Evolutionary conservation across 1,140 invertebrate genomes (phyloP).

Genomic region (Platyscapa corneri): DNA sequence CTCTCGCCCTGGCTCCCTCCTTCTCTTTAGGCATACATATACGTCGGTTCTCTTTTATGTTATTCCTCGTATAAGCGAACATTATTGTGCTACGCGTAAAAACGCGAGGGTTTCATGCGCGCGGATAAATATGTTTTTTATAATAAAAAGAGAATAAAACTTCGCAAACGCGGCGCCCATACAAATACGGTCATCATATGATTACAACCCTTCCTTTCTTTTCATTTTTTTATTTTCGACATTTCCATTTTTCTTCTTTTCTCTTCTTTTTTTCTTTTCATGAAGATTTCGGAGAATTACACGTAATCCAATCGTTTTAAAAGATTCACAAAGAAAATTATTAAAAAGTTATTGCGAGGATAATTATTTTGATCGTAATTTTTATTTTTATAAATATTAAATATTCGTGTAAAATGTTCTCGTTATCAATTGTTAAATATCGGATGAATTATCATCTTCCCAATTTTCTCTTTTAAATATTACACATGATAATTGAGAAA

Average conservation of each 20-base stretch:
- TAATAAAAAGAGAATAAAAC: constrained; percentile 9
- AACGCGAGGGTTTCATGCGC: constrained; percentile 10
- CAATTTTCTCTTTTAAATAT: no score
- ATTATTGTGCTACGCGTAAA: constrained; percentile 34
- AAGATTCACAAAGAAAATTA: background rate
- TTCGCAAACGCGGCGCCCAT: background rate
- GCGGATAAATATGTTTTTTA: constrained; percentile 26
- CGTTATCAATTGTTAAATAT: no score
- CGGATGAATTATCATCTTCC: no score
- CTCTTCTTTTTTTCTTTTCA: background rate
- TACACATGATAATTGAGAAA: no score
- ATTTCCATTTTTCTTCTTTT: background rate
- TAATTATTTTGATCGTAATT: no score
- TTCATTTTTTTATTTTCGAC: constrained; percentile 8
- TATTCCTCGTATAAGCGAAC: constrained; percentile 6
- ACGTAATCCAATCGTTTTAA: background rate
- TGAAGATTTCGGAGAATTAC: background rate
- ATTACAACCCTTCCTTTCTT: constrained; percentile 11
- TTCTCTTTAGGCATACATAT: background rate
- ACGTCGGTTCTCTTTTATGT: constrained; percentile 8
- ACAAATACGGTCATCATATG: constrained; percentile 33
- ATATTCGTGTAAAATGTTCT: no score
- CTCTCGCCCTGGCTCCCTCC: no score
- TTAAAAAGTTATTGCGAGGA: no score
- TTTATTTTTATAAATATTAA: no score